Conservation (phyloP, 2,888 invertebrate genomes). For the Brachynemurus nebulosus region DNA sequence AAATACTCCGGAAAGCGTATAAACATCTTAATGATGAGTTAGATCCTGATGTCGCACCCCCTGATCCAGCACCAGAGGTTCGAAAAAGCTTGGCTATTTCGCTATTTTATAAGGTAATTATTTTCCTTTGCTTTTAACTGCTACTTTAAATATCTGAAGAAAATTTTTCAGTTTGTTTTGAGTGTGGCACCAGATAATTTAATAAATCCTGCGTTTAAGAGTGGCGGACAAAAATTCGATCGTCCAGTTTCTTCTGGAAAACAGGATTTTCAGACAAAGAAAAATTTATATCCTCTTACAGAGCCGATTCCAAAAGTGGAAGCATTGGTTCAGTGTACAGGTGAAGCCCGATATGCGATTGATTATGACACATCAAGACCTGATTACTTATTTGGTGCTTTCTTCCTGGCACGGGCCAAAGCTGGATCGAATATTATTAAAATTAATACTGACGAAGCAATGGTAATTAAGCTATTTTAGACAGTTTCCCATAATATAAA, state of each 20-base stretch:
- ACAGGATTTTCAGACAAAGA: slow-evolving; percentile 56
- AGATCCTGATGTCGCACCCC: slow-evolving; percentile 45
- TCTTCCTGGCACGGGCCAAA: slow-evolving; percentile 36
- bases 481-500: background rate
- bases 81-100: slow-evolving; percentile 55
- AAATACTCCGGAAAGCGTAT: slow-evolving; percentile 32
- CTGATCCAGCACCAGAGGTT: slow-evolving; percentile 54
- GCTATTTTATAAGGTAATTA: slow-evolving; percentile 66
- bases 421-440: slow-evolving; percentile 33
- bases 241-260: slow-evolving; percentile 51
- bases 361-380: slow-evolving; percentile 31
- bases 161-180: slow-evolving; percentile 37
- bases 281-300: slow-evolving; percentile 55
- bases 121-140: no score
- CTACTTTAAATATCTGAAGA: background rate
- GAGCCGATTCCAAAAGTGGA: slow-evolving; percentile 63
- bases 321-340: slow-evolving; percentile 35
- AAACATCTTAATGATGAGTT: slow-evolving; percentile 41
- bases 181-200: slow-evolving; percentile 37
- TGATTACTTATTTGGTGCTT: slow-evolving; percentile 45
- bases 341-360: slow-evolving; percentile 48
- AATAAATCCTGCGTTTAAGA: slow-evolving; percentile 34
- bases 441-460: slow-evolving; percentile 44
- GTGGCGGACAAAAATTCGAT: slow-evolving; percentile 43
- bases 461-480: slow-evolving; percentile 34